These are phyloP conservation scores for Chelonus insularis DNA, from an alignment of 1,140 invertebrate species.

Conservation along the genomic window DNA sequence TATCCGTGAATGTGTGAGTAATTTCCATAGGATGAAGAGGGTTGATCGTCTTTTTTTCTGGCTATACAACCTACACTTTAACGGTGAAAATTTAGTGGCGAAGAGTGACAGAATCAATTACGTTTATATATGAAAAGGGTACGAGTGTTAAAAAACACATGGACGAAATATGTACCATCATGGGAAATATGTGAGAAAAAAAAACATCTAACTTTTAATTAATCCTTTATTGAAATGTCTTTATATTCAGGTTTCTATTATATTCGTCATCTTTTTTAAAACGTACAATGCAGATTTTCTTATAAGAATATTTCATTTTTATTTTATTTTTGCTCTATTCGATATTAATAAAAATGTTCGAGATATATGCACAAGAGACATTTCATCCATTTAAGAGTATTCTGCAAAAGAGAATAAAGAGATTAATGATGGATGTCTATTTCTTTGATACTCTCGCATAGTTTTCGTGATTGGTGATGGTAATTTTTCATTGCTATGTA, in stretches of 20 bases:
- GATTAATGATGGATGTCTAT: slow-evolving; percentile 15
- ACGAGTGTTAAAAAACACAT: slow-evolving; percentile 4
- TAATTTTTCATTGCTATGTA: slow-evolving; percentile 15
- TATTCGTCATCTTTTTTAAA: not conserved
- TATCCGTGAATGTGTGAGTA: slow-evolving; percentile 10
- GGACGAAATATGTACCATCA: not conserved
- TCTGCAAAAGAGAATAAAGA: not conserved
- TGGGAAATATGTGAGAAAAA: slow-evolving; percentile 1
- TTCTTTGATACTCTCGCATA: slow-evolving; percentile 12
- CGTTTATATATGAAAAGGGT: slow-evolving; percentile 11
- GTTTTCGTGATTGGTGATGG: slow-evolving; percentile 9
- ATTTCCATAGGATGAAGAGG: not conserved
- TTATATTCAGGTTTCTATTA: not conserved
- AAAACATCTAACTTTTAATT: slow-evolving; percentile 34
- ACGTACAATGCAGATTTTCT: no score
- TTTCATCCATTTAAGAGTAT: not conserved
- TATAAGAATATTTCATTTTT: no score
- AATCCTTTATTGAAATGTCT: slow-evolving; percentile 30
- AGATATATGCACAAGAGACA: slow-evolving; percentile 20
- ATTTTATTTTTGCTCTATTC: not conserved
- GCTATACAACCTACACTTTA: slow-evolving; percentile 4
- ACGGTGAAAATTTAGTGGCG: slow-evolving; percentile 22
- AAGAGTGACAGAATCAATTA: slow-evolving; percentile 34
- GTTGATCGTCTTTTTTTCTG: not conserved
- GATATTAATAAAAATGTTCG: slow-evolving; percentile 14